Base-by-base conservation (phyloP, 1,140 invertebrate genomes). In the Panonychus citri region DNA sequence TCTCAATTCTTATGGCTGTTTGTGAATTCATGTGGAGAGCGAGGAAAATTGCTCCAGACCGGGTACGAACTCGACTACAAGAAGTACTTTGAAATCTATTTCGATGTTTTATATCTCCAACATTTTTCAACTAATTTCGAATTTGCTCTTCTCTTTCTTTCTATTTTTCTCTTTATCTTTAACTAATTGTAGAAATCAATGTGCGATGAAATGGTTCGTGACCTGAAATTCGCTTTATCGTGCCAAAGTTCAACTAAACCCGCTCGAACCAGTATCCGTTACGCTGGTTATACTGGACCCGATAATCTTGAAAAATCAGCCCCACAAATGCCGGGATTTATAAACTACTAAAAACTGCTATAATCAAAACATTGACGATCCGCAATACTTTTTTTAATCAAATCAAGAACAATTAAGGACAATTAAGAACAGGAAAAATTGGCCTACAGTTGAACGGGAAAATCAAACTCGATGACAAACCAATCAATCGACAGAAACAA, bases 221-320 rank as follows among this genome's bases (percentile, higher is more conserved):
- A 65, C 54, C 53, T 65, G 12, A 65, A 65, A 55, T 65, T 65
- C 59, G 64, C 64, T 42, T 46, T 65, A 30, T 61, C 62, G 21
- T 65, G 64, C 56, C 61, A 63, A 57, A 64, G 62, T 52, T 64
- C 63, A 24, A 65, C 64, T 24, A 65, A 64, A 55, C 53, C 62
- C 12, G 60, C 43, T 3, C 39, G 54, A 43, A 43, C n/a, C 21
- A 46, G 43, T 19, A 24, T 46, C 19, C 43, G 43, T 21, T 46
- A 21, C 19, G 43, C 43, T n/a, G 43, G 43, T n/a, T 46, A 21
- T 19, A 24, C 43, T 4, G n/a, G n/a, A 24, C n/a, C 43, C n/a
- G 43, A 46, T 46, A 7, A 24, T 21, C 21, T 2, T 24, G 43
- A 46, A 21, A 24, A 46, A 19, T 10, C n/a, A n/a, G n/a, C 5